Base-by-base conservation (phyloP, 2,113 vertebrate species). In the Gymnocephalus cernua region DNA sequence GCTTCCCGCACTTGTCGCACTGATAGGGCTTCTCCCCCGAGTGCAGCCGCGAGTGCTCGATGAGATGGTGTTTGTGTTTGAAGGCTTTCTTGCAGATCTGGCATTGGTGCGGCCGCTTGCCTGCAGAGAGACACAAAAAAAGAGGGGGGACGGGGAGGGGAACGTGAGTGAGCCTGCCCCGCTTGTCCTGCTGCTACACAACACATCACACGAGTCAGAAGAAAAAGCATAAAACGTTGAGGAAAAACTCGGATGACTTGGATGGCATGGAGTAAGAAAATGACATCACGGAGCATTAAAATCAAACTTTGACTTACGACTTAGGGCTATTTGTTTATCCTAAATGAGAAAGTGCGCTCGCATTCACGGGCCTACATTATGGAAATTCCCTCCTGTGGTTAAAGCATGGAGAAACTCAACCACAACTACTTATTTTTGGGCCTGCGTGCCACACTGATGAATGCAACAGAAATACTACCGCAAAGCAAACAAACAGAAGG, bases 41-140 rank as follows among this genome's bases (percentile, higher is more conserved):
- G 96, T 99, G 98, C 90, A 99, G 96, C 64, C 98, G 91, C 48
- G 97, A 99, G 95, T 99, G 98, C 94, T 99, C 98, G 27, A 99
- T 99, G 92, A 99, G 96, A 95, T 99, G 98, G 88, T 99, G 98
- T 94, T 99, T 99, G 96, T 99, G 98, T 97, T 99, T 99, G 84
- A 99, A 99, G 32, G 98, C 98, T 92, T 99, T 99, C 97, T 99
- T 99, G 96, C 98, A 99, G 94, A 99, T 99, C 95, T 99, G 98
- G 95, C 98, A 99, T 94, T 99, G 98, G 92, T 99, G 98, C 59
- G 98, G 98, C 94, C 98, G 96, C 94, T 99, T 99, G 94, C 98
- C 98, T 99, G 95, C 1, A 0, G 90, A 93, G 84, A 92, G 84
- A 92, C 91, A 94, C 94, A 86, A 94, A 94, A 92, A 93, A 13